Evolutionary conservation across 2,888 invertebrate species (phyloP).

Genomic region (Drosophila paracracens): DNA sequence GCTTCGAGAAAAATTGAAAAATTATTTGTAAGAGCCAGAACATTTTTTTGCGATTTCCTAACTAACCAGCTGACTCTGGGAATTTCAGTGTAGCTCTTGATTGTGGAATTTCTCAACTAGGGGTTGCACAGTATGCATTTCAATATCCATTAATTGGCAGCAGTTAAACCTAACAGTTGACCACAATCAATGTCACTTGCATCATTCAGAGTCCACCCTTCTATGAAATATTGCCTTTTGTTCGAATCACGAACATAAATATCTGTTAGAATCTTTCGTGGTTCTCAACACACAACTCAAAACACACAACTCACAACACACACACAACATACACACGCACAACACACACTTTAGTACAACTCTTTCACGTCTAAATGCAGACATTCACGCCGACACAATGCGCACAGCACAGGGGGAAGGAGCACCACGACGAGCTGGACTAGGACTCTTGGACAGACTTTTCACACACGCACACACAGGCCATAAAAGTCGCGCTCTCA

Average conservation of each 20-base stretch:
- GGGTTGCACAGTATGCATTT: not conserved
- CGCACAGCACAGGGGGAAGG: conserved; percentile 27
- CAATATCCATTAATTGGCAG: conserved; percentile 15
- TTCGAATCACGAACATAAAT: conserved; percentile 53
- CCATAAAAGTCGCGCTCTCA: conserved; percentile 65
- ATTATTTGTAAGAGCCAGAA: not conserved
- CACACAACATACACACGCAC: not conserved
- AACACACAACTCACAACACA: conserved; percentile 11
- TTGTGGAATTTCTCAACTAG: not conserved
- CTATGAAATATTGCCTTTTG: conserved; percentile 10
- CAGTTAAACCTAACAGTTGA: conserved; percentile 34
- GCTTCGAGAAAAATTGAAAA: not conserved
- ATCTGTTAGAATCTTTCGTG: conserved; percentile 25
- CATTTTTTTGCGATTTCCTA: not conserved
- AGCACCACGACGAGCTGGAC: conserved; percentile 8
- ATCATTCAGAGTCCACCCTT: not conserved
- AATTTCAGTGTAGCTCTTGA: not conserved
- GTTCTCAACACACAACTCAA: conserved; percentile 10
- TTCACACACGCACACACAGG: conserved; percentile 53
- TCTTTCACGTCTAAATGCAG: conserved; percentile 63
- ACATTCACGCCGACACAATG: conserved; percentile 62
- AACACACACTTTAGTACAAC: conserved; percentile 23
- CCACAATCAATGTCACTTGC: conserved; percentile 22
- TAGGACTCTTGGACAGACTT: conserved; percentile 12
- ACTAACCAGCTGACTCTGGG: not conserved